Evolutionary conservation across 2,797 vertebrate species (phyloP), one percentile per base, ranked within the genome.

Genomic region (Selene dorsalis): DNA sequence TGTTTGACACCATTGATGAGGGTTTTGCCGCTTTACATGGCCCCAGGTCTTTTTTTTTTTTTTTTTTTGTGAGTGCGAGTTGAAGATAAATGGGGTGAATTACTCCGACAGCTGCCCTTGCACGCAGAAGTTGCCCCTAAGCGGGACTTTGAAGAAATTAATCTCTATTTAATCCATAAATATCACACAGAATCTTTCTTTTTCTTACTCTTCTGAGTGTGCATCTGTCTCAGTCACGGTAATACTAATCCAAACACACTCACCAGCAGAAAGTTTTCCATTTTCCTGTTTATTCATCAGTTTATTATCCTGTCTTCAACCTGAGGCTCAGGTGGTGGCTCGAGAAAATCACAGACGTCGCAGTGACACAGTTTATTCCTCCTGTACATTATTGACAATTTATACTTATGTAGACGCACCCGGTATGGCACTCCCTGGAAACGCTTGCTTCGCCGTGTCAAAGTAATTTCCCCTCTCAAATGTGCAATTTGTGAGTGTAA

Each of bases 71-170:
- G 35, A 69, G 18, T 68, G 48, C 69, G 72, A 83, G 60, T 60
- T 78, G 48, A 86, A 80, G 77, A 89, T 75, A 55, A 88, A 87
- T 79, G 63, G 66, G 69, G 61, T 55, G 73, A 80, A 88, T 89
- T 70, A 82, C 59, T n/a, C 64, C 82, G 52, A 71, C 91, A 86
- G 90, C 85, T 86, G 85, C 80, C 87, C 86, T 84, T 58, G 69
- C 57, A n/a, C 76, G 56, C 0, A 7, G 53, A 43, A 45, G 80
- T 71, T n/a, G 74, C 82, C 78, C 78, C 79, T 39, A 6, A 89
- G 77, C 53, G 11, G 43, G 16, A 79, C 57, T 89, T 83, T 82
- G 75, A 81, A 80, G 56, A 73, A 77, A 74, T 77, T 9, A 83
- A 88, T 87, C 76, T 82, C 45, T 57, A 52, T 83, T 83, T 84